phyloP scores from a whole-genome alignment of 1,140 invertebrate species.

The Cotesia glomerata region DNA sequence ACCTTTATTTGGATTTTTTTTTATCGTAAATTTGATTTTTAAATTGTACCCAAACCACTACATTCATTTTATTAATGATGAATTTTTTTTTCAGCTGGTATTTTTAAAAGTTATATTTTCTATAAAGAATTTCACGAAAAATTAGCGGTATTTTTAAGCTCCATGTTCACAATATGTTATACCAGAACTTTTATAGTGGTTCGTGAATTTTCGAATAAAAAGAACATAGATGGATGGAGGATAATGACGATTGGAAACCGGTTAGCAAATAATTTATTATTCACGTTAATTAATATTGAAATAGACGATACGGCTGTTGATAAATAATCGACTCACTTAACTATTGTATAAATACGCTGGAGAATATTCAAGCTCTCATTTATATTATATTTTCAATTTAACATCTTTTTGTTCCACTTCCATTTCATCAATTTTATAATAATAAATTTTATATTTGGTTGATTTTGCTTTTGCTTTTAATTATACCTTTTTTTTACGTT shows the following conservation, averaged over 20 bases:
- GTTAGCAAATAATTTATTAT: slow-evolving; percentile 47
- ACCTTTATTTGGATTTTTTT: too few species aligned
- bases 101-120: background rate
- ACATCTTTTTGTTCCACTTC: background rate
- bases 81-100: too few species aligned
- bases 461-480: background rate
- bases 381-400: slow-evolving; percentile 15
- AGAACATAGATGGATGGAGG: background rate
- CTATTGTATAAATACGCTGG: slow-evolving; percentile 23
- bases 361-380: background rate
- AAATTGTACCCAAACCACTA: too few species aligned
- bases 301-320: slow-evolving; percentile 30
- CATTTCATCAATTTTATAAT: background rate
- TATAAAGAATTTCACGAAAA: background rate
- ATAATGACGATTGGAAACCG: slow-evolving; percentile 32
- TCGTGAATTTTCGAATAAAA: background rate
- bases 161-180: too few species aligned
- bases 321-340: slow-evolving; percentile 37
- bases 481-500: background rate
- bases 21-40: too few species aligned
- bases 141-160: background rate
- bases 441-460: background rate
- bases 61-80: too few species aligned
- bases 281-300: slow-evolving; percentile 48
- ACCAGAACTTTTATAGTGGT: background rate